Percentiles rank a stretch among this genome's conserved stretches.
Evolutionary conservation across 37 sponge, comb jelly and placozoan genomes (phyloP).

Genomic region (Tethya wilhelma): DNA sequence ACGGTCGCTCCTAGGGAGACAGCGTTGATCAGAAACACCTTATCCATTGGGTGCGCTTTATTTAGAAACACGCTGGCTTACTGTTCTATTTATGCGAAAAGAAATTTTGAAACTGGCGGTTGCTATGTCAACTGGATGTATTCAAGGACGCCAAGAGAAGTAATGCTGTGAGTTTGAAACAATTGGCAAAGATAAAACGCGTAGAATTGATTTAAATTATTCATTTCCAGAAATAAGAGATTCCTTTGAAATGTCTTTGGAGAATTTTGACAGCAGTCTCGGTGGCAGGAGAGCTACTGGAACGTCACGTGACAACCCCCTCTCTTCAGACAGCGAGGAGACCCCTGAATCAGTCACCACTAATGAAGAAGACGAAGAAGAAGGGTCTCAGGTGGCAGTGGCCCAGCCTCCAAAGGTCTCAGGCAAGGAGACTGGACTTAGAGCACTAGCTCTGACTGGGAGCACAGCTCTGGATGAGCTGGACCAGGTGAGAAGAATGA

Average conservation of each 20-base stretch:
- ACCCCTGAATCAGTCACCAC: not conserved
- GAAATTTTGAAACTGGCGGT: too few relatives aligned
- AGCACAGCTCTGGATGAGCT: slow-evolving; percentile 41
- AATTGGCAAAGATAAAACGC: not conserved
- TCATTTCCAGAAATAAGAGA: too few relatives aligned
- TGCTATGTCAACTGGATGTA: not conserved
- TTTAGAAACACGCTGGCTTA: not conserved
- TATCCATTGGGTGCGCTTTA: too few relatives aligned
- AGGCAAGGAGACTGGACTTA: too few relatives aligned
- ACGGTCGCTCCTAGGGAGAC: slow-evolving; percentile 6
- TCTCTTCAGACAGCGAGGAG: not conserved
- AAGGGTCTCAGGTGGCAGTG: not conserved
- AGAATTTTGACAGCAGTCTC: too few relatives aligned
- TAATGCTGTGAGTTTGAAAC: not conserved
- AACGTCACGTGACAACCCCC: not conserved
- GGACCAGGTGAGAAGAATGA: slow-evolving; percentile 35
- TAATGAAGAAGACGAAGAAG: not conserved
- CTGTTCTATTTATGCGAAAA: not conserved
- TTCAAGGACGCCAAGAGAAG: too few relatives aligned
- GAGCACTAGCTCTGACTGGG: slow-evolving; percentile 37
- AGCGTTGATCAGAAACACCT: not conserved
- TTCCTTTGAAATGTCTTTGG: too few relatives aligned
- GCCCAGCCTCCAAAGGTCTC: slow-evolving; percentile 16
- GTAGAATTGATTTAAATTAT: too few relatives aligned
- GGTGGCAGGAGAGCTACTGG: not conserved